Evolutionary conservation across 2,888 invertebrate genomes (phyloP).

Genomic region (Cantharis rufa): DNA sequence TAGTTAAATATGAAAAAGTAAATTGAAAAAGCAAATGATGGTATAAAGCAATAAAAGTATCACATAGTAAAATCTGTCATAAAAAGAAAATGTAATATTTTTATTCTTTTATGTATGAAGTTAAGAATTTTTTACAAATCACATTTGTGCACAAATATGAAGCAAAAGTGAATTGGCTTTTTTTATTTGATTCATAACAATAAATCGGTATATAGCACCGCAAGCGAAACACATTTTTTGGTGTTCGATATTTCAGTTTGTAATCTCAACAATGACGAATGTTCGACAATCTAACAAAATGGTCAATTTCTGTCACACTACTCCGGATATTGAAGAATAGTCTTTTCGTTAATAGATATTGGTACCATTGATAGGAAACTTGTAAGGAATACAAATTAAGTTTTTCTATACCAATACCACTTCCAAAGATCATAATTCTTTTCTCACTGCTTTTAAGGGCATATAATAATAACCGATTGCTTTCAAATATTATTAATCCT

Average conservation of each 20-base stretch:
- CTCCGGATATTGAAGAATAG: slow-evolving; percentile 26
- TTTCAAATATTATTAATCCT: slow-evolving; percentile 14
- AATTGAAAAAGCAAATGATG: neutral
- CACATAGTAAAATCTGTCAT: neutral
- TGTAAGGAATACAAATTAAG: slow-evolving; percentile 8
- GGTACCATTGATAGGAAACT: slow-evolving; percentile 11
- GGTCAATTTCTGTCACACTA: slow-evolving; percentile 33
- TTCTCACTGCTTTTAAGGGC: slow-evolving; percentile 1
- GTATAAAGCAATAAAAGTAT: slow-evolving; percentile 1
- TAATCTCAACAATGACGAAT: slow-evolving; percentile 35
- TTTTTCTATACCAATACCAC: neutral
- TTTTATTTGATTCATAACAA: slow-evolving; percentile 24
- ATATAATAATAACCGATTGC: slow-evolving; percentile 7
- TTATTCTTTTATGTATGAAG: slow-evolving; percentile 3
- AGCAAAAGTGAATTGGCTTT: slow-evolving; percentile 15
- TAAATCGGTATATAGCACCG: slow-evolving; percentile 24
- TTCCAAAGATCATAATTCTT: neutral
- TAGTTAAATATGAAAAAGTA: neutral
- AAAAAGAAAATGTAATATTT: slow-evolving; percentile 1
- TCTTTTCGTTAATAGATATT: slow-evolving; percentile 25
- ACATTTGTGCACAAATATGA: slow-evolving; percentile 4
- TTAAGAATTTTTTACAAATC: slow-evolving; percentile 4
- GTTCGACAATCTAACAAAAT: slow-evolving; percentile 33
- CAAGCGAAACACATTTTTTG: slow-evolving; percentile 21
- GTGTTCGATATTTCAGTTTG: slow-evolving; percentile 31